Conservation (phyloP, 2,113 vertebrate genomes). For the Micronycteris hirsuta region DNA sequence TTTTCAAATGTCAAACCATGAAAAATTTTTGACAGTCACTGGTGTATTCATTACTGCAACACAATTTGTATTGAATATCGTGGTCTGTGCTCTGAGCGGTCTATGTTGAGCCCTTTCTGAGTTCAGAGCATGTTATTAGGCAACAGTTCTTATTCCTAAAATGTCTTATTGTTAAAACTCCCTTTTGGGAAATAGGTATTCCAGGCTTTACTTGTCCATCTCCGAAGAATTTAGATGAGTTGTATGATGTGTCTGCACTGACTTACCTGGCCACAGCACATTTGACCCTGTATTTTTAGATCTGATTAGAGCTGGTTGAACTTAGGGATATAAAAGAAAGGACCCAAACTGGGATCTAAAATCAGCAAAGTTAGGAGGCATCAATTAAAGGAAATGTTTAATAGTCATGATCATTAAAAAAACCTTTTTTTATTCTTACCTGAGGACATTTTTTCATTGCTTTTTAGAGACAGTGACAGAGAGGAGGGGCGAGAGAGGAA, state of each 20-base stretch:
- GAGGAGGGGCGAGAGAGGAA: too few relatives aligned
- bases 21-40: background rate
- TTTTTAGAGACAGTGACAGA: too few relatives aligned
- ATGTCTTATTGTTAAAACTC: background rate
- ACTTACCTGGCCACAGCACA: background rate
- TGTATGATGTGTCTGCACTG: background rate
- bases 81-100: background rate
- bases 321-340: background rate
- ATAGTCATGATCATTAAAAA: background rate
- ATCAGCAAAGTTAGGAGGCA: background rate
- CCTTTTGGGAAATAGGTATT: background rate
- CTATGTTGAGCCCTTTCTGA: background rate
- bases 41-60: background rate
- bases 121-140: background rate
- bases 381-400: slow-evolving; percentile 2
- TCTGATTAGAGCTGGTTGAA: background rate
- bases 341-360: background rate
- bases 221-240: background rate
- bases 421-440: too few relatives aligned
- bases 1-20: slow-evolving; percentile 12
- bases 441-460: too few relatives aligned
- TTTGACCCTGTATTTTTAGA: background rate
- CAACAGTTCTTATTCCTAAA: background rate
- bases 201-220: background rate
- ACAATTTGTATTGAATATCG: background rate